Evolutionary conservation across 2,797 vertebrate genomes (phyloP), one percentile per base, ranked within the genome.

Genomic region (Morelia viridis): DNA sequence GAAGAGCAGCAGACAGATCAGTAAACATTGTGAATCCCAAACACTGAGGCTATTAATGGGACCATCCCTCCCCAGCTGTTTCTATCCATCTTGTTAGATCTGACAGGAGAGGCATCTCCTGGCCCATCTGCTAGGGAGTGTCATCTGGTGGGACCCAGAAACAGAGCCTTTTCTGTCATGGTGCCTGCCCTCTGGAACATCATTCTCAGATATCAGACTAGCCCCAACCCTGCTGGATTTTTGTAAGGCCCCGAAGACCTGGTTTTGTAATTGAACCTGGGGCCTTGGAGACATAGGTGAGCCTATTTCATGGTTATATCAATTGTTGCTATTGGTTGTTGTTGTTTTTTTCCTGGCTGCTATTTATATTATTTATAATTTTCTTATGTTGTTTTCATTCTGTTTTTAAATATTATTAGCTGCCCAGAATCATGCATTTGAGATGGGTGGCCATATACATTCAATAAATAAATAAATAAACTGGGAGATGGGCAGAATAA

Each of bases 401-500:
- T 80, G 19, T 10, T 80, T 80, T 80, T 80, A 41, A 80, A 80
- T 80, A 76, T 2, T 41, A 1, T 22, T 41, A 11, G 41, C 71
- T 46, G 9, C 9, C 71, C 22, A 46, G 41, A 24, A 46, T 80
- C 41, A 46, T 80, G 22, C 22, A 80, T 46, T 80, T 24, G 76
- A 80, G 9, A 24, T 46, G 19, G 8, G 19, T 22, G 2, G 17
- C 19, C 15, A 41, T 76, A 76, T 76, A 76, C 35, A 76, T 76
- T 76, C 17, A 76, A 76, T 76, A 76, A 35, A 22, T 6, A 53
- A 53, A 8, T 6, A 41, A 71, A 35, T 17, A 19, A 35, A 1
- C 15, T 35, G 68, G 68, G 17, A 76, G 31, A 76, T 76, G 15
- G 17, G 92, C 91, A 88, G 94, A 96, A 96, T 92, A 92, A 96